These are phyloP conservation scores for Phaedon cochleariae DNA, from an alignment of 2,888 invertebrate genomes.

Conservation along the genomic window DNA sequence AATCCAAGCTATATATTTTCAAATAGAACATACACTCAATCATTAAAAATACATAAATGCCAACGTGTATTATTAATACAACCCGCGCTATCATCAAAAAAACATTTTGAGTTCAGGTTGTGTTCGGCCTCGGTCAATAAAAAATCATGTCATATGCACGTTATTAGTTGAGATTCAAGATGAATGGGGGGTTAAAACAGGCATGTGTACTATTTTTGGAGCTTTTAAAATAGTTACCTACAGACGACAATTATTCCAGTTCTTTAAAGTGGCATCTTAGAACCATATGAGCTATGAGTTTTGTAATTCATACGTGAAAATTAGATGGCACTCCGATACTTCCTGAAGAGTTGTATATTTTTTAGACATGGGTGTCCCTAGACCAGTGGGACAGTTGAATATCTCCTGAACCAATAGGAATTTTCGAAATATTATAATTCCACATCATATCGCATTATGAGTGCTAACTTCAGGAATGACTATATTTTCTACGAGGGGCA, in stretches of 20 bases:
- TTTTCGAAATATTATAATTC: no score
- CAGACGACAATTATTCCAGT: conserved; percentile 48
- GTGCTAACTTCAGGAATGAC: no score
- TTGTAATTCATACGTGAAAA: conserved; percentile 33
- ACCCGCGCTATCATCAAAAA: not conserved
- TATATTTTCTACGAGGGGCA: no score
- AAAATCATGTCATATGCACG: not conserved
- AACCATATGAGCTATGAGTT: conserved; percentile 32
- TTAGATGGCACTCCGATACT: conserved; percentile 27
- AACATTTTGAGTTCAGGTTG: not conserved
- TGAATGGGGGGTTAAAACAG: conserved; percentile 46
- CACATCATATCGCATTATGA: no score
- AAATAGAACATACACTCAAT: not conserved
- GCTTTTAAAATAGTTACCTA: conserved; percentile 57
- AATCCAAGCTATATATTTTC: not conserved
- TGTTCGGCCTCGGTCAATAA: not conserved
- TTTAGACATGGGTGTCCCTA: no score
- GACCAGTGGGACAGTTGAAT: no score
- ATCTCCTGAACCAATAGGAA: no score
- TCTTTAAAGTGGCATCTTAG: conserved; percentile 42
- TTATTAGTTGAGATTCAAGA: conserved; percentile 9
- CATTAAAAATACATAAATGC: not conserved
- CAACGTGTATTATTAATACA: not conserved
- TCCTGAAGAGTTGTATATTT: conserved; percentile 4
- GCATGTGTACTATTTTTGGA: conserved; percentile 57